Percentiles rank a stretch among this genome's conserved stretches.
These are phyloP conservation scores for Chironomus striatipennis DNA, from an alignment of 1,140 invertebrate species.

Conservation along the genomic window DNA sequence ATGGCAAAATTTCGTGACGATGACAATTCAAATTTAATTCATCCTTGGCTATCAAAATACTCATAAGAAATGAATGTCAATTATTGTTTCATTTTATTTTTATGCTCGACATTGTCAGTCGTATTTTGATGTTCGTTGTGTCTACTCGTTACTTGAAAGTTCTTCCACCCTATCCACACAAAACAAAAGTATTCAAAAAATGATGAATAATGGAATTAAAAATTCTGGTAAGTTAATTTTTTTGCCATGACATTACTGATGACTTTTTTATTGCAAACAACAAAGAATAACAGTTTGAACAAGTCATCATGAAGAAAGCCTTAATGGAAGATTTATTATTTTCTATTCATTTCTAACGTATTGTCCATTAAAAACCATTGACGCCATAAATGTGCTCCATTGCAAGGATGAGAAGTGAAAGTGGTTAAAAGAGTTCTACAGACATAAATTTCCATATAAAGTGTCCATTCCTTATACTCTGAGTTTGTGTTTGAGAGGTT, in stretches of 20 bases:
- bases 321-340: constrained; percentile 9
- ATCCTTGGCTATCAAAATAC: neutral
- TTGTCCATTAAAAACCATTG: neutral
- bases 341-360: neutral
- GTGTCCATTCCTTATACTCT: no score
- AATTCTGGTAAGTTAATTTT: no score
- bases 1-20: constrained; percentile 1
- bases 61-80: neutral
- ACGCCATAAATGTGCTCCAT: neutral
- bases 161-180: neutral
- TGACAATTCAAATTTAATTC: neutral
- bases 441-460: no score
- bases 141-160: neutral
- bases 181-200: neutral
- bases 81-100: neutral
- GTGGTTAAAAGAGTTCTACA: no score
- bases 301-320: neutral
- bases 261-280: neutral
- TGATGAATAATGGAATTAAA: neutral
- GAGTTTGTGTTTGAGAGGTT: no score
- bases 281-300: neutral
- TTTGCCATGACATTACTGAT: no score
- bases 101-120: neutral
- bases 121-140: neutral
- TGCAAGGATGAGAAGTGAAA: no score